Base-by-base conservation (phyloP, 2,113 vertebrate species). In the Tyrannus savana region DNA sequence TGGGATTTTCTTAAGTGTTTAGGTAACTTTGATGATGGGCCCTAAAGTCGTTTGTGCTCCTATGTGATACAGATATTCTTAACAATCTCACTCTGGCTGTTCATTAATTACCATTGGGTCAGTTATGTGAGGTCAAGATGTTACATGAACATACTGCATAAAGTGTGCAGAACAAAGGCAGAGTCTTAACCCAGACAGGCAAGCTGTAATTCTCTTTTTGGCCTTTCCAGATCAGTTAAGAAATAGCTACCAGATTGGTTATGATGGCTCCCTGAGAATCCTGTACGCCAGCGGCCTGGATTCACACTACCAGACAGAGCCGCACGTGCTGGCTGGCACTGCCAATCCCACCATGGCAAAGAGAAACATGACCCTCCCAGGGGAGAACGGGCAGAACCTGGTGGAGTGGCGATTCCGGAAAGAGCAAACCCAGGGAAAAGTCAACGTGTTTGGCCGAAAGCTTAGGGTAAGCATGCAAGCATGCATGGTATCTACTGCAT, bases 321-420 rank as follows among this genome's bases (percentile, higher is more conserved):
- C 99, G 0, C 99, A 99, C 1, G 98, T 99, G 81, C 97, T 99
- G 97, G 99, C 99, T 19, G 99, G 99, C 55, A 98, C 99, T 0
- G 99, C 99, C 76, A 99, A 99, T 86, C 99, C 99, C 2, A 99
- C 99, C 0, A 98, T 99, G 58, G 99, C 99, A 90, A 98, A 99
- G 73, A 98, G 99, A 89, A 99, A 99, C 96, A 99, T 99, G 98
- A 99, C 99, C 19, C 97, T 99, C 22, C 99, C 99, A 0, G 99
- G 99, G 14, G 99, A 99, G 82, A 99, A 99, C 0, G 99, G 99
- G 49, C 99, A 99, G 84, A 99, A 99, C 93, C 91, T 99, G 97
- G 99, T 99, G 42, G 99, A 99, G 74, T 99, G 99, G 99, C 98
- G 99, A 46, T 99, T 99, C 97, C 98, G 99, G 28, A 99, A 99